These are phyloP conservation scores for Heliconius sara DNA, from an alignment of 2,888 invertebrate species.

Conservation along the genomic window DNA sequence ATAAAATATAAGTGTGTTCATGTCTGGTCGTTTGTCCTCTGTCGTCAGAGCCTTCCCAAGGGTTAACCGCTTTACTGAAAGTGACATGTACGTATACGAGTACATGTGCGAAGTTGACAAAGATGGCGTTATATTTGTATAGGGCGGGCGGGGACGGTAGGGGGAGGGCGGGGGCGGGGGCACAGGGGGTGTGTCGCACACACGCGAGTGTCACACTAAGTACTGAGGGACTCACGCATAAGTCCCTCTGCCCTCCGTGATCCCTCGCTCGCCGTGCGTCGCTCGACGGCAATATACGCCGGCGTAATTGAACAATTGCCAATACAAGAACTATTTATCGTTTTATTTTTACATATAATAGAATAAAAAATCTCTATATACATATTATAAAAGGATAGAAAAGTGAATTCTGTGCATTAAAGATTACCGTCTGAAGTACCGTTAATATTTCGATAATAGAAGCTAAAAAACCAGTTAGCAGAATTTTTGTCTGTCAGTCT, in stretches of 20 bases:
- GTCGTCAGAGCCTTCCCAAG: not conserved
- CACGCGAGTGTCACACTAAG: not conserved
- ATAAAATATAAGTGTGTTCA: too few species aligned
- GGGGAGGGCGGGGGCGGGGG: not conserved
- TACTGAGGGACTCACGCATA: too few species aligned
- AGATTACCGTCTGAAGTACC: too few species aligned
- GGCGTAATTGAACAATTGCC: conserved; percentile 18
- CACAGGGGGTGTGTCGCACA: conserved; percentile 1
- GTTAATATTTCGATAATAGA: too few species aligned
- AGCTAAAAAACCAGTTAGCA: too few species aligned
- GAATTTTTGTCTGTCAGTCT: too few species aligned
- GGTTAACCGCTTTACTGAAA: not conserved
- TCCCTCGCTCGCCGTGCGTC: conserved; percentile 4
- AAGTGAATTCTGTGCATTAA: too few species aligned
- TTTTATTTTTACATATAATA: not conserved
- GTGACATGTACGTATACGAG: not conserved
- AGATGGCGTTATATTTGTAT: not conserved
- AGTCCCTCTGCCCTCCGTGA: not conserved
- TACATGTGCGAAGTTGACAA: not conserved
- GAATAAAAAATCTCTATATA: not conserved
- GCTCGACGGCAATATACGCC: conserved; percentile 6
- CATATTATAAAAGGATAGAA: too few species aligned
- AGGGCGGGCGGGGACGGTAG: not conserved
- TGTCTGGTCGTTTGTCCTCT: not conserved
- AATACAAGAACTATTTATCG: not conserved